These are phyloP conservation scores for Dexiosoma caninum DNA, from an alignment of 2,888 invertebrate species.

Conservation along the genomic window DNA sequence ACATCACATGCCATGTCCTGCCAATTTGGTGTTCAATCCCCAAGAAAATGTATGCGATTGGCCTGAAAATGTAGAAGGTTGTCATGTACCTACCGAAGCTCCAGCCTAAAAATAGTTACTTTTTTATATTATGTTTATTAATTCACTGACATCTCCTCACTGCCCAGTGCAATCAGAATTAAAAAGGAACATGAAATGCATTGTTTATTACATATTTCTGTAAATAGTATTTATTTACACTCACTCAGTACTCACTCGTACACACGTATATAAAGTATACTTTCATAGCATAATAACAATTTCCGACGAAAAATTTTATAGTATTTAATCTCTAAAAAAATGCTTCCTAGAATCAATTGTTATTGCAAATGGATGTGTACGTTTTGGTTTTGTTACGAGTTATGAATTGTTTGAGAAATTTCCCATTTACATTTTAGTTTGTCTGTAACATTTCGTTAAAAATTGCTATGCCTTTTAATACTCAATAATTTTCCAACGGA, in stretches of 20 bases:
- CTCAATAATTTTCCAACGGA: conserved; percentile 10
- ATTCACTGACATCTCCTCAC: conserved; percentile 19
- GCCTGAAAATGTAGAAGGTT: conserved; percentile 96
- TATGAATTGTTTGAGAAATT: neutral
- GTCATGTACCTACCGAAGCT: conserved; percentile 84
- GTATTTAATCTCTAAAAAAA: neutral
- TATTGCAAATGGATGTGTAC: neutral
- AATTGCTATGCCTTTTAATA: conserved; percentile 23
- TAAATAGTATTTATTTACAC: conserved; percentile 51
- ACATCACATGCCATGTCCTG: conserved; percentile 97
- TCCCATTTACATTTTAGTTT: neutral
- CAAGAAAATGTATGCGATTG: conserved; percentile 97
- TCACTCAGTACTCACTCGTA: too few relatives aligned
- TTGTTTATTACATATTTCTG: conserved; percentile 32
- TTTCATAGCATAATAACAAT: conserved; percentile 1
- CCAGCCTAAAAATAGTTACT: conserved; percentile 75
- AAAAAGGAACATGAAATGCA: conserved; percentile 12
- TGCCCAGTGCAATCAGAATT: conserved; percentile 33
- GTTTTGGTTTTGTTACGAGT: neutral
- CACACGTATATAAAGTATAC: neutral
- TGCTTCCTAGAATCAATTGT: neutral
- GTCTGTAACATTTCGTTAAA: neutral
- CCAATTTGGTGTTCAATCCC: conserved; percentile 93
- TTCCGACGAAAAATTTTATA: neutral
- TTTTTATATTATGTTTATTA: conserved; percentile 8